Evolutionary conservation across 1,140 invertebrate genomes (phyloP).

Genomic region (Galleria mellonella): DNA sequence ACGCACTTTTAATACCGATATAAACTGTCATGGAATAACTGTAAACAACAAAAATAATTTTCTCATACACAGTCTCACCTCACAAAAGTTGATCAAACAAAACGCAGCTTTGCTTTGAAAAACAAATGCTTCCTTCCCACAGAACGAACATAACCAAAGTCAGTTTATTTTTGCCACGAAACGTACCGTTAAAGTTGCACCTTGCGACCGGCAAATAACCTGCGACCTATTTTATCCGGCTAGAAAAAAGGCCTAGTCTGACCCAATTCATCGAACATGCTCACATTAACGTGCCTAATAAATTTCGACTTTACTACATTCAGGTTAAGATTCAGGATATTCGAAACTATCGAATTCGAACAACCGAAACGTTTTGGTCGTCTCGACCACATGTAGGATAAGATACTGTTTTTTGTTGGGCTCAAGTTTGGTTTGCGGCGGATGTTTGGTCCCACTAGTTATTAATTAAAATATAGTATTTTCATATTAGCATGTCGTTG

Average conservation of each 20-base stretch:
- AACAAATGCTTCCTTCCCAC: slow-evolving; percentile 38
- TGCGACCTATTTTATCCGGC: slow-evolving; percentile 63
- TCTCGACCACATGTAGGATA: slow-evolving; percentile 57
- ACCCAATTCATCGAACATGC: slow-evolving; percentile 7
- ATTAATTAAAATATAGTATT: slow-evolving; percentile 56
- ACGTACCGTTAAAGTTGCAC: slow-evolving; percentile 61
- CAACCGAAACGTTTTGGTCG: slow-evolving; percentile 15
- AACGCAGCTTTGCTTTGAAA: slow-evolving; percentile 19
- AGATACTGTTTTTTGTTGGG: slow-evolving; percentile 56
- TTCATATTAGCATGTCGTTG: slow-evolving; percentile 31
- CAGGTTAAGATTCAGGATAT: not conserved
- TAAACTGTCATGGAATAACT: too few species aligned
- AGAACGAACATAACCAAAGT: slow-evolving; percentile 20
- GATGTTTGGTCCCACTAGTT: slow-evolving; percentile 49
- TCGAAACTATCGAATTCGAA: not conserved
- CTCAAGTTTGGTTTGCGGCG: slow-evolving; percentile 36
- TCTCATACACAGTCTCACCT: not conserved
- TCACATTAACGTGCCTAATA: not conserved
- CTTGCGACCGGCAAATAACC: slow-evolving; percentile 66
- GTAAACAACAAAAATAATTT: too few species aligned
- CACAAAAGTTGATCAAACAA: slow-evolving; percentile 6
- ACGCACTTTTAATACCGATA: too few species aligned
- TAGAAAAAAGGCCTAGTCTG: slow-evolving; percentile 37
- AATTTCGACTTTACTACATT: slow-evolving; percentile 16
- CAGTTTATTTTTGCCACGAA: slow-evolving; percentile 51